Base-by-base conservation (phyloP, 2,113 vertebrate genomes). In the Heliornis fulica region DNA sequence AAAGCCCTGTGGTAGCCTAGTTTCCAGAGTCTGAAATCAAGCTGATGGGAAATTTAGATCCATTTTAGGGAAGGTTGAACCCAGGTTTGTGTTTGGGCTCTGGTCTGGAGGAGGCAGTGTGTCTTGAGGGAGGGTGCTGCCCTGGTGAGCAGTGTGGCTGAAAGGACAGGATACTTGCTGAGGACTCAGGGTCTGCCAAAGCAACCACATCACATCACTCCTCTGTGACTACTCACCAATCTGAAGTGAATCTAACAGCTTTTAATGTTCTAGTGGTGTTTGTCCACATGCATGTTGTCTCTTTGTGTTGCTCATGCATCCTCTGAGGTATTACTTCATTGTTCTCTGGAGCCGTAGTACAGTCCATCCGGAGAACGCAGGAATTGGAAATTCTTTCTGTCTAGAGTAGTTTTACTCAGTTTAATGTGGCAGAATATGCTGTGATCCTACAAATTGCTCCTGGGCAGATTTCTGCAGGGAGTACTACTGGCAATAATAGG, bases 351-450 rank as follows among this genome's bases (percentile, higher is more conserved):
- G 53, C 76, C 78, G 41, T 41, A 22, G 64, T 10, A 26, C 43
- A 51, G 56, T 41, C 72, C 38, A 1, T 14, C 15, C 0, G 0
- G 41, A 76, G 36, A 63, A 56, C 0, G 1, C 16, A 6, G 7
- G 41, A 32, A 64, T 31, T 72, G 50, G 66, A 61, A 53, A 20
- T 20, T 15, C 23, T 63, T 71, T 66, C 86, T 11, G 29, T 65
- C 76, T 50, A 16, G 15, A 34, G 19, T 34, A 20, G 32, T 66
- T 95, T 66, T 32, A 36, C 66, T 72, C 66, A 18, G 36, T 59
- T 77, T 83, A 54, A 66, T 13, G 29, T 41, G 54, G 46, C 85
- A 3, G 28, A 34, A 54, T 51, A 29, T 9, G 45, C 63, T 53
- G 45, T 53, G 71, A 57, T 93, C 68, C 75, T 88, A 59, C 54